Base-by-base conservation (phyloP, 2,113 vertebrate species). In the Prionailurus bengalensis region DNA sequence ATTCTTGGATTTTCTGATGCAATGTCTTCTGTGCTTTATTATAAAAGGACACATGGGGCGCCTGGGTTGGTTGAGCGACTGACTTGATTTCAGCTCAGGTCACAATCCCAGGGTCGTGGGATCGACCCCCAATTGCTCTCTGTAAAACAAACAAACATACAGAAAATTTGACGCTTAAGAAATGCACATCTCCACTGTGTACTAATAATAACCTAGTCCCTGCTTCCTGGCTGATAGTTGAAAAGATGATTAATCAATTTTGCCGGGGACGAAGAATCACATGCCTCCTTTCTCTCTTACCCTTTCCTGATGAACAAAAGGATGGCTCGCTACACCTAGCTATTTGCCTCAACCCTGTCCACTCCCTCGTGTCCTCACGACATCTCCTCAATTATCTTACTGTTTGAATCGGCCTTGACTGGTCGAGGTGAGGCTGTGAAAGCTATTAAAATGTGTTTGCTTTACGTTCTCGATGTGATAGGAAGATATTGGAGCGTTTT, bases 301-400 rank as follows among this genome's bases (percentile, higher is more conserved):
- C 23, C 55, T 31, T 27, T 21, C 42, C 51, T n/a, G 16, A 8
- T 8, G 33, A 53, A 8, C 4, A 1, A 23, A 31, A 39, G 29
- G 0, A 4, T 1, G 5, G 9, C 4, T 61, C 58, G 1, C 11
- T 25, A 7, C 11, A 9, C 31, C 27, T 29, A 2, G 2, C 0
- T 27, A 11, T 27, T 70, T 33, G 29, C 23, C 70, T 39, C 51
- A 17, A 21, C 7, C 23, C 39, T 9, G 36, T 25, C 21, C 6
- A 4, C 1, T 4, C 0, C 13, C n/a, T 14, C 2, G 1, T 19
- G 58, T 48, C 31, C 33, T 71, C 27, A 6, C 19, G 31, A 23
- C 27, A 5, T 70, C 25, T 51, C 55, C 39, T 71, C 51, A 33
- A 0, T n/a, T 31, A 29, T 13, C 36, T n/a, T 19, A 10, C 13